phyloP scores from a whole-genome alignment of 2,797 vertebrate genomes.

The Tragelaphus oryx region DNA sequence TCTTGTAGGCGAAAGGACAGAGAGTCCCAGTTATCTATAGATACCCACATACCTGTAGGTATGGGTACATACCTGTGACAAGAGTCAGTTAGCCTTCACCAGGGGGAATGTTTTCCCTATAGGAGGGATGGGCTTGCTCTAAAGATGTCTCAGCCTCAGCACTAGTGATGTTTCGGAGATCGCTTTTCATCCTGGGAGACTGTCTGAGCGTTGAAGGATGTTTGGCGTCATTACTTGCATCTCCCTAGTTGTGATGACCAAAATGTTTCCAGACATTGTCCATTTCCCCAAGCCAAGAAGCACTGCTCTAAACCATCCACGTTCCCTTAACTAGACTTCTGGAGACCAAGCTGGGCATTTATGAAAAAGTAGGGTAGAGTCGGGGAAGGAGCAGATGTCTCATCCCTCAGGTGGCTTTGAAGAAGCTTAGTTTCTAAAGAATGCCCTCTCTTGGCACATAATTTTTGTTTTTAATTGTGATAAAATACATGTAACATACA shows the following conservation, averaged over 20 bases:
- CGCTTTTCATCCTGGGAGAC: not conserved
- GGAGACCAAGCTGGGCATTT: not conserved
- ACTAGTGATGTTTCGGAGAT: not conserved
- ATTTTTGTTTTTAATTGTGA: not conserved
- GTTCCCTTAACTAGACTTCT: not conserved
- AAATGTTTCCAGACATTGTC: not conserved
- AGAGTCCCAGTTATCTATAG: not conserved
- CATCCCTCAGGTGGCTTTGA: not conserved
- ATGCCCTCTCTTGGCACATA: not conserved
- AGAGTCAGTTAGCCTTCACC: not conserved
- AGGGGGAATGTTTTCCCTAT: not conserved
- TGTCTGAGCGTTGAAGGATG: not conserved
- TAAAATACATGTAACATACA: not conserved
- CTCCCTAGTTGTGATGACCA: not conserved
- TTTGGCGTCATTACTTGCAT: not conserved
- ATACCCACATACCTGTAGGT: fast-evolving
- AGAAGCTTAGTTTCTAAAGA: not conserved
- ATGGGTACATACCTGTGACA: not conserved
- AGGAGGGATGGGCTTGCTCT: not conserved
- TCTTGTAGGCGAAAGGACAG: not conserved
- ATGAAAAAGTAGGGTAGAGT: not conserved
- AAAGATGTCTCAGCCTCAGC: not conserved
- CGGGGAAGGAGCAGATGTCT: fast-evolving
- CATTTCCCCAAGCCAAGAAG: not conserved
- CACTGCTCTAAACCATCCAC: not conserved